These are phyloP conservation scores for Hirtodrosophila duncani DNA, from an alignment of 2,888 invertebrate genomes.

Conservation along the genomic window DNA sequence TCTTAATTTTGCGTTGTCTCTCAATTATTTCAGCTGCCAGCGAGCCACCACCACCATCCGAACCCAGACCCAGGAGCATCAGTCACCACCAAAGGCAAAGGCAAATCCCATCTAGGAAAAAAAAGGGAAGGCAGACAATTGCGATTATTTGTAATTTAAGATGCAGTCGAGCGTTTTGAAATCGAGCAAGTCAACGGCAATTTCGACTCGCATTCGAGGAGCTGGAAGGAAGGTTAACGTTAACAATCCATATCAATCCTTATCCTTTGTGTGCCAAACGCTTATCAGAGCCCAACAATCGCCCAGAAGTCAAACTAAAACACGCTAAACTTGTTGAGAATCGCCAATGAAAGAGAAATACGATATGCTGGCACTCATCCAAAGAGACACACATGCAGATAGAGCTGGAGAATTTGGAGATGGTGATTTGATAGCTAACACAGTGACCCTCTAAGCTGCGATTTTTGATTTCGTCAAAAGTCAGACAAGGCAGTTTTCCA, in stretches of 20 bases:
- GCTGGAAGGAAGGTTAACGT: too few relatives aligned
- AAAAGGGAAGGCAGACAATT: slow-evolving; percentile 52
- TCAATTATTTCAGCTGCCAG: slow-evolving; percentile 76
- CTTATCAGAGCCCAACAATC: slow-evolving; percentile 69
- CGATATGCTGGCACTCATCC: slow-evolving; percentile 47
- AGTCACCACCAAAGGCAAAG: slow-evolving; percentile 20
- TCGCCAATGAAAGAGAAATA: slow-evolving; percentile 43
- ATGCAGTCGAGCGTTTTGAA: slow-evolving; percentile 75
- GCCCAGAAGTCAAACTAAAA: slow-evolving; percentile 70
- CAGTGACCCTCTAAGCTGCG: slow-evolving; percentile 8
- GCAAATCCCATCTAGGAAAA: slow-evolving; percentile 1
- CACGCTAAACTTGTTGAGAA: slow-evolving; percentile 73
- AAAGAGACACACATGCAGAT: slow-evolving; percentile 3
- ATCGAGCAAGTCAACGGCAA: slow-evolving; percentile 66
- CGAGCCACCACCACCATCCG: slow-evolving; percentile 17
- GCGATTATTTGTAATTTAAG: slow-evolving; percentile 77
- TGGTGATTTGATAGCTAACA: slow-evolving; percentile 61
- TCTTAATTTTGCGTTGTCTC: slow-evolving; percentile 70
- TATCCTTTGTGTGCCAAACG: slow-evolving; percentile 47
- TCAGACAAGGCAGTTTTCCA: slow-evolving; percentile 46
- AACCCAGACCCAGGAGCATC: slow-evolving; percentile 7
- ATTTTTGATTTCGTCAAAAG: slow-evolving; percentile 56
- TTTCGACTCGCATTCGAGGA: slow-evolving; percentile 42
- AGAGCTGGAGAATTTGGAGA: slow-evolving; percentile 34
- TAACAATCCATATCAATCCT: slow-evolving; percentile 55